Percentiles rank a stretch among this genome's conserved stretches.
Evolutionary conservation across 1,140 invertebrate genomes (phyloP).

Genomic region (Zaprionus camerounensis): DNA sequence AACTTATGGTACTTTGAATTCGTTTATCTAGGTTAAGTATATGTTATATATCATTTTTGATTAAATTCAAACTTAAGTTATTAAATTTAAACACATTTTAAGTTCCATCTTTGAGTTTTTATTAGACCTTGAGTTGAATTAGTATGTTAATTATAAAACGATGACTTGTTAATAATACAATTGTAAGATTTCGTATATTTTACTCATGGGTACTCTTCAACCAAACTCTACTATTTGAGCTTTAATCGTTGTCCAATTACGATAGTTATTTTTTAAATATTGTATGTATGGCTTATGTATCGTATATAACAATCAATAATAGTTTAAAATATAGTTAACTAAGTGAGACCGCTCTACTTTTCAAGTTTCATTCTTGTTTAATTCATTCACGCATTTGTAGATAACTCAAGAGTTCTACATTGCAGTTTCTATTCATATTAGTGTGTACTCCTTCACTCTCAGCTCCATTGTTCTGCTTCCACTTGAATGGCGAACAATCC

Average conservation of each 20-base stretch:
- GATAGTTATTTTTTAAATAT: not conserved
- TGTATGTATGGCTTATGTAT: not conserved
- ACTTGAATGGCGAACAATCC: slow-evolving; percentile 37
- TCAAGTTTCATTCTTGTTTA: not conserved
- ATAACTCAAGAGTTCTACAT: not conserved
- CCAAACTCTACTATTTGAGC: no score
- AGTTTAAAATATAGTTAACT: not conserved
- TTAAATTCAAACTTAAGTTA: no score
- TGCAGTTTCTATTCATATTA: slow-evolving; percentile 1
- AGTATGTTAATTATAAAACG: no score
- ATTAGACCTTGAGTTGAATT: not conserved
- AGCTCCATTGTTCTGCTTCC: not conserved
- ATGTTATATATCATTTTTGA: no score
- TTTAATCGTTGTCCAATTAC: not conserved
- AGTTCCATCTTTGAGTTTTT: not conserved
- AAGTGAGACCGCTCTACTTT: no score
- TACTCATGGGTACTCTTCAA: not conserved
- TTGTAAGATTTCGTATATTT: not conserved
- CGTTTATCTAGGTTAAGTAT: no score
- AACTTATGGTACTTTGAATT: no score
- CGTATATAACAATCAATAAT: not conserved
- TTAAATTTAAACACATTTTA: not conserved
- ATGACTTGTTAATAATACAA: no score
- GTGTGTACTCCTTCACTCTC: not conserved
- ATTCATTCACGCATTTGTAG: not conserved